Conservation (phyloP, 2,888 invertebrate genomes). For the Cataglyphis altisquamis region DNA sequence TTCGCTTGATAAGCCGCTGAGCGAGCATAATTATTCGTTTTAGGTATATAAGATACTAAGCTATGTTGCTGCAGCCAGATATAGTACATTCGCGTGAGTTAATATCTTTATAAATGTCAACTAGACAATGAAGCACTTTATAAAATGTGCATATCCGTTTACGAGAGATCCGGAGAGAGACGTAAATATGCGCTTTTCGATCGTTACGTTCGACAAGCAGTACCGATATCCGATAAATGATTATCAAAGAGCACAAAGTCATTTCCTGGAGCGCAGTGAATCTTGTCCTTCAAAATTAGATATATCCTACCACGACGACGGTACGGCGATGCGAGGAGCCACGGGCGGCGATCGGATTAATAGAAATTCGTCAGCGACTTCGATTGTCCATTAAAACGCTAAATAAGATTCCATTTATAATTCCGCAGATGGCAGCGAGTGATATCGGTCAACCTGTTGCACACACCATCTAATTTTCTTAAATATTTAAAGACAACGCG, state of each 20-base stretch:
- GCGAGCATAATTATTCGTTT: constrained; percentile 30
- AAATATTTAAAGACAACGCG: constrained; percentile 65
- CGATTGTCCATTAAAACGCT: constrained; percentile 42
- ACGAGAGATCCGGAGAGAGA: constrained; percentile 5
- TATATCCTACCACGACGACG: neutral
- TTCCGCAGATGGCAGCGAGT: constrained; percentile 45
- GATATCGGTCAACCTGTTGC: constrained; percentile 73
- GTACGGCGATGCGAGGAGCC: neutral
- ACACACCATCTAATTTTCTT: constrained; percentile 60
- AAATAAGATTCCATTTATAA: constrained; percentile 61
- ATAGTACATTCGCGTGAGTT: constrained; percentile 1
- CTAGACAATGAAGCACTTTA: constrained; percentile 21
- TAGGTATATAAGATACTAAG: neutral
- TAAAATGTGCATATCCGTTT: constrained; percentile 21
- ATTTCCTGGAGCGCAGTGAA: neutral
- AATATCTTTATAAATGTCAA: constrained; percentile 41
- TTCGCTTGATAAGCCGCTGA: constrained; percentile 18
- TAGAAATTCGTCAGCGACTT: constrained; percentile 18
- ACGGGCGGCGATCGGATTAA: neutral
- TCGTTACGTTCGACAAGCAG: neutral
- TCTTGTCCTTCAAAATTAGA: constrained; percentile 12
- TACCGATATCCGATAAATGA: constrained; percentile 20
- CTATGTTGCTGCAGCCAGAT: constrained; percentile 1
- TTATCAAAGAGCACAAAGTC: constrained; percentile 4
- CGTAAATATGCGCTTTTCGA: constrained; percentile 39